Conservation (phyloP, 2,797 vertebrate genomes). For the Neomorphus geoffroyi region DNA sequence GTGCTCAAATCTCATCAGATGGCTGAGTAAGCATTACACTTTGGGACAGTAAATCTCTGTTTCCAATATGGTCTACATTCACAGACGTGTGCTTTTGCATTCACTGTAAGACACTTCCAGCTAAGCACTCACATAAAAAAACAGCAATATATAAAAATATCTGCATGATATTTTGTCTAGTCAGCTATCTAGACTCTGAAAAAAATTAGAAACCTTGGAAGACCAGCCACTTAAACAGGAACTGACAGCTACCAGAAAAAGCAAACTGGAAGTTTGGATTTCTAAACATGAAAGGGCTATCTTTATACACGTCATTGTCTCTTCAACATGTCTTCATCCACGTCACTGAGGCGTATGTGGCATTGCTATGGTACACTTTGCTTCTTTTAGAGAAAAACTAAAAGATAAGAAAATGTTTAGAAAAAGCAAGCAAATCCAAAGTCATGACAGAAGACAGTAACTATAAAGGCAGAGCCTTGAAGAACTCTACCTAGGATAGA, state of each 20-base stretch:
- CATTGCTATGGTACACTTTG: background rate
- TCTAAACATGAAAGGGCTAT: background rate
- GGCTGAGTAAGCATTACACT: conserved; percentile 83
- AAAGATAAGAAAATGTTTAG: background rate
- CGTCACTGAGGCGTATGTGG: background rate
- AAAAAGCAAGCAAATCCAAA: background rate
- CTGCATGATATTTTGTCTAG: conserved; percentile 66
- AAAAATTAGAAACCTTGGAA: background rate
- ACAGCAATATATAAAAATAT: conserved; percentile 68
- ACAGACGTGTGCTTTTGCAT: conserved; percentile 68
- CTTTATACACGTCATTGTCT: background rate
- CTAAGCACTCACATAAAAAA: conserved; percentile 66
- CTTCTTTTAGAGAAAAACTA: background rate
- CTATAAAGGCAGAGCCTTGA: background rate
- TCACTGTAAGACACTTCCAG: conserved; percentile 74
- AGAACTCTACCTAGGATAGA: background rate
- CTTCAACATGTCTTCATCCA: background rate
- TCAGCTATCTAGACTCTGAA: conserved; percentile 15
- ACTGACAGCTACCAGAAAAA: background rate
- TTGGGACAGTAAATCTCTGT: conserved; percentile 81
- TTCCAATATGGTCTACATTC: conserved; percentile 81
- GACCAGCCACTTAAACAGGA: background rate
- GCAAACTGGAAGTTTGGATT: background rate
- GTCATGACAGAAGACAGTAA: background rate
- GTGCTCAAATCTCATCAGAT: conserved; percentile 80